Evolutionary conservation across 2,797 vertebrate species (phyloP).

Genomic region (Acestrorhynchus altus): DNA sequence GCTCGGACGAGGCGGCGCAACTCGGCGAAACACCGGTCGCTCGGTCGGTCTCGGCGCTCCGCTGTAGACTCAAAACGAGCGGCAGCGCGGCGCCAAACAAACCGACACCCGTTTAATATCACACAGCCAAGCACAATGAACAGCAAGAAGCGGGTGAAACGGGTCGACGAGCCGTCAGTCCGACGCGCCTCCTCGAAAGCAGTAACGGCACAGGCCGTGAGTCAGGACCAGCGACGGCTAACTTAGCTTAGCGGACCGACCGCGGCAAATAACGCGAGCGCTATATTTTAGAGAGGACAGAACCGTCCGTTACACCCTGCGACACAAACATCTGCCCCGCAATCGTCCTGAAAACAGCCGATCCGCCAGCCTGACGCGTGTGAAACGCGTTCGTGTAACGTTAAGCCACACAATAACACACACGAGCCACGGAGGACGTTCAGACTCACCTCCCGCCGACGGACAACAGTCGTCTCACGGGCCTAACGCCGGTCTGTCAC

Average conservation of each 20-base stretch:
- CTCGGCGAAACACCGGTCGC: no score
- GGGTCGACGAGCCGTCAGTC: no score
- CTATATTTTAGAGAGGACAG: not conserved
- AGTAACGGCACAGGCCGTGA: slow-evolving; percentile 18
- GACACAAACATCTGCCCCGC: not conserved
- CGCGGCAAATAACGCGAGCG: slow-evolving; percentile 14
- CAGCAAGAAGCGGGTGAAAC: no score
- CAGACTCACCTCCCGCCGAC: slow-evolving; percentile 23
- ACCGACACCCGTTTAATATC: no score
- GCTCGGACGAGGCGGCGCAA: no score
- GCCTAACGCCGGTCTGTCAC: slow-evolving; percentile 13
- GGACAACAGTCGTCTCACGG: not conserved
- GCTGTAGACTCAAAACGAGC: not conserved
- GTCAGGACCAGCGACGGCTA: not conserved
- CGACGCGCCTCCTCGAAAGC: slow-evolving; percentile 38
- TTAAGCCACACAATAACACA: not conserved
- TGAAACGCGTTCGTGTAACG: no score
- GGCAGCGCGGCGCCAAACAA: not conserved
- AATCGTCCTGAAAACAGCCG: not conserved
- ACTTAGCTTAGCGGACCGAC: not conserved
- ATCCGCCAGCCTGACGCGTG: not conserved
- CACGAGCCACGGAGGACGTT: not conserved
- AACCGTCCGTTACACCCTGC: not conserved
- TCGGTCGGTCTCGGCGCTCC: slow-evolving; percentile 8
- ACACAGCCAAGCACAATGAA: no score